Conservation (phyloP, 2,797 vertebrate genomes). For the Melanogrammus aeglefinus region DNA sequence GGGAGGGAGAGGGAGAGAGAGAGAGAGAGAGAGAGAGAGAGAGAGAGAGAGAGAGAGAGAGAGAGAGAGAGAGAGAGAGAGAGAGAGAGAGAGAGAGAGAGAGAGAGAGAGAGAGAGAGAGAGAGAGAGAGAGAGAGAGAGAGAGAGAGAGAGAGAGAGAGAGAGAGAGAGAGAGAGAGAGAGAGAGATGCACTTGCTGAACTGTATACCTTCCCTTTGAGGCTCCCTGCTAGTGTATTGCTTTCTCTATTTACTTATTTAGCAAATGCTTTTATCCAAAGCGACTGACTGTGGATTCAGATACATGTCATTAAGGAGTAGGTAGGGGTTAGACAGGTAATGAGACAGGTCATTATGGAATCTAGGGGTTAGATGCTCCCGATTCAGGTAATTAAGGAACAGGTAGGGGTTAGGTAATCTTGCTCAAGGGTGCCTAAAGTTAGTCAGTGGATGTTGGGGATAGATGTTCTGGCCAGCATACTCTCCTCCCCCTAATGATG, state of each 20-base stretch:
- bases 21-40: background rate
- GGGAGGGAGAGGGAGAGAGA: background rate
- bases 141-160: background rate
- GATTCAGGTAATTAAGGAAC: too few species aligned
- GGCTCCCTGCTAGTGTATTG: background rate
- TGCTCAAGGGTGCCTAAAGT: too few species aligned
- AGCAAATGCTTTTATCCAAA: background rate
- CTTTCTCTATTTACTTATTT: background rate
- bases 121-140: background rate
- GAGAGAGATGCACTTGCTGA: background rate
- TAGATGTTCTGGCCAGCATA: background rate
- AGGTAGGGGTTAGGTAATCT: background rate
- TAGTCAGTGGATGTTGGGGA: background rate
- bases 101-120: slow-evolving; percentile 1
- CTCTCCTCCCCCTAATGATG: background rate
- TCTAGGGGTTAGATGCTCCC: too few species aligned
- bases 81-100: background rate
- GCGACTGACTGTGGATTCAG: background rate
- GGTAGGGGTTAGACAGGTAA: background rate
- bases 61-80: slow-evolving; percentile 2
- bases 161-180: background rate
- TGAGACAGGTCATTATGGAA: too few species aligned
- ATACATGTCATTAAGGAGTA: background rate
- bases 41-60: background rate
- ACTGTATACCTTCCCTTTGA: background rate